Evolutionary conservation across 2,113 vertebrate genomes (phyloP).

Genomic region (Nesogale talazaci): DNA sequence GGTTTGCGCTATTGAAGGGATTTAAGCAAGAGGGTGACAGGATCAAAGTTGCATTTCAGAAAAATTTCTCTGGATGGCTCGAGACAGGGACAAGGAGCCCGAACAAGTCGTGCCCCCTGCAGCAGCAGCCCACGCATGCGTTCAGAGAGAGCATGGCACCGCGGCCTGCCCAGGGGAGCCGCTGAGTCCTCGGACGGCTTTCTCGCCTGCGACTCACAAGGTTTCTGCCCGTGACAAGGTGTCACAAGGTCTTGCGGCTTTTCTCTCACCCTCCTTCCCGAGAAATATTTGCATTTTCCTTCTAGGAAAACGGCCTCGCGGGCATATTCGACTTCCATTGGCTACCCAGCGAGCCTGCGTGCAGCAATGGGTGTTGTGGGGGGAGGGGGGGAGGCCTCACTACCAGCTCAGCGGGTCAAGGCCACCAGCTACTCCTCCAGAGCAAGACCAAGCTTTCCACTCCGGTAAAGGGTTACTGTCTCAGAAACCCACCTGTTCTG

Average conservation of each 20-base stretch:
- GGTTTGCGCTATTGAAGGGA: background rate
- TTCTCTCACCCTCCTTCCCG: background rate
- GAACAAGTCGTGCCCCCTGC: background rate
- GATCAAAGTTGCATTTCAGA: slow-evolving; percentile 38
- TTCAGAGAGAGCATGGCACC: background rate
- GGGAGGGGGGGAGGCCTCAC: no score
- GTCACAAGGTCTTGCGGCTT: background rate
- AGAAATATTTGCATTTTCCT: background rate
- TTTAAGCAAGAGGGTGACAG: background rate
- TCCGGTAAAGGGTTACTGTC: no score
- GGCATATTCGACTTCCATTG: no score
- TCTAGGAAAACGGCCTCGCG: background rate
- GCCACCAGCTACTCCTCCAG: no score
- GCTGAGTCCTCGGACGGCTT: background rate
- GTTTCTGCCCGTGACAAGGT: background rate
- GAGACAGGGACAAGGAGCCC: slow-evolving; percentile 15
- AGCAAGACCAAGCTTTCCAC: no score
- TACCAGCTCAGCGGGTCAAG: no score
- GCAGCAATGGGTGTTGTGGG: no score
- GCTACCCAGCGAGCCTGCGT: no score
- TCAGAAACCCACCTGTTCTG: no score
- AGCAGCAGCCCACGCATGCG: slow-evolving; percentile 33
- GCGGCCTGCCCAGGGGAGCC: background rate
- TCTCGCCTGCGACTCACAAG: background rate
- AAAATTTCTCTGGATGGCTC: slow-evolving; percentile 37